Conservation (phyloP, 2,888 invertebrate genomes). For the Mythimna loreyi region DNA sequence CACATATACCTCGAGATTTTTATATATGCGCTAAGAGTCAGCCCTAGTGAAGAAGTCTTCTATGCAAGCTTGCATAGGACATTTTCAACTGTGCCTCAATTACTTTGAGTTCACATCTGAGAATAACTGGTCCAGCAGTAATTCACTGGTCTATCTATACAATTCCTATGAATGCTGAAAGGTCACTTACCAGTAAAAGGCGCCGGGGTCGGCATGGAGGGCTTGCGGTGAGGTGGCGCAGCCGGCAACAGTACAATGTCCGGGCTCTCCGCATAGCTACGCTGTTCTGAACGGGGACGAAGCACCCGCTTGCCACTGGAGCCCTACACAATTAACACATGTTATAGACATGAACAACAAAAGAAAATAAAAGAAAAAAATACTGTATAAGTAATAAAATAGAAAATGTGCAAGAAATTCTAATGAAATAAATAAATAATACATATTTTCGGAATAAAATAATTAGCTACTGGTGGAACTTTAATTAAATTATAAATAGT, state of each 20-base stretch:
- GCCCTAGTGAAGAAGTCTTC: too few relatives aligned
- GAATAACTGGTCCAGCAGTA: too few relatives aligned
- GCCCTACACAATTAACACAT: conserved; percentile 71
- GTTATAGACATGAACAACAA: background rate
- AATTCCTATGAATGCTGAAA: too few relatives aligned
- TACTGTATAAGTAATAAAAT: background rate
- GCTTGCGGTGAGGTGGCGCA: conserved; percentile 88
- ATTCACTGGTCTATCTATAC: too few relatives aligned
- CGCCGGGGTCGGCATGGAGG: conserved; percentile 72
- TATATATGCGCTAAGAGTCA: too few relatives aligned
- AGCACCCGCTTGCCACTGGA: conserved; percentile 92
- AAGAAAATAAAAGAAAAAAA: background rate
- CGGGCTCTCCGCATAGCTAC: conserved; percentile 96
- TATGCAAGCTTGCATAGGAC: too few relatives aligned
- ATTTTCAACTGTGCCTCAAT: too few relatives aligned
- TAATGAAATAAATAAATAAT: conserved; percentile 13
- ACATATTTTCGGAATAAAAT: background rate
- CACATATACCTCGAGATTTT: too few relatives aligned
- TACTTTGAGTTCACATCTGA: too few relatives aligned
- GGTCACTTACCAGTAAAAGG: conserved; percentile 79
- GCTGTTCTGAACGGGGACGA: conserved; percentile 95
- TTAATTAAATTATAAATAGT: background rate
- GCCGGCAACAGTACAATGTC: conserved; percentile 92
- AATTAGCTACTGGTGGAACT: conserved; percentile 8
- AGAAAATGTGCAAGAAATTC: conserved; percentile 17